Evolutionary conservation across 2,113 vertebrate genomes (phyloP).

Genomic region (Microcebus jonahi): DNA sequence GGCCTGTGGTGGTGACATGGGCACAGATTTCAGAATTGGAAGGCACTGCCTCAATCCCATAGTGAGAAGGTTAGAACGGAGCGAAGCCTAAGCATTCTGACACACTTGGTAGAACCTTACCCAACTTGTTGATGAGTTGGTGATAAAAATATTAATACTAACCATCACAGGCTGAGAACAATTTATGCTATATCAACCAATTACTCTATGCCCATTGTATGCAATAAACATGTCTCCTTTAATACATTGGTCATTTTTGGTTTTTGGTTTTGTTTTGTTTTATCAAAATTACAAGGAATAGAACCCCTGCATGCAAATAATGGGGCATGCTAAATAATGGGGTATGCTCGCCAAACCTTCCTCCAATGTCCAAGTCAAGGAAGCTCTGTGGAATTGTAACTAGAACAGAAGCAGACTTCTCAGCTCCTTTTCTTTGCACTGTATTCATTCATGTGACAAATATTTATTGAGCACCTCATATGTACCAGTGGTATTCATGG

Average conservation of each 20-base stretch:
- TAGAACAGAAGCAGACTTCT: neutral
- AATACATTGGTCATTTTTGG: neutral
- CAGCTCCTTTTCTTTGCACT: neutral
- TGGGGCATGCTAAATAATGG: neutral
- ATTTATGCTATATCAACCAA: neutral
- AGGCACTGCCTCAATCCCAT: neutral
- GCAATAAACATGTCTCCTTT: neutral
- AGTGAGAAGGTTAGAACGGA: neutral
- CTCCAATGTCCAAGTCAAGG: neutral
- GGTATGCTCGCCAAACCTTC: neutral
- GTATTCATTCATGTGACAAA: neutral
- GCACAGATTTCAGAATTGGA: neutral
- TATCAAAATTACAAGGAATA: slow-evolving; percentile 10
- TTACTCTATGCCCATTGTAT: neutral
- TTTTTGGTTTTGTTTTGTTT: neutral
- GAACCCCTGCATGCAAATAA: neutral
- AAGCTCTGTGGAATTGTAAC: neutral
- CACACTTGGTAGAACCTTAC: neutral
- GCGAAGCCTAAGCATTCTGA: neutral
- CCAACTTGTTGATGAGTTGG: neutral
- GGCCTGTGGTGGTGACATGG: neutral
- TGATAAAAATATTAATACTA: neutral
- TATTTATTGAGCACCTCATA: neutral
- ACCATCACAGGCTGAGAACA: neutral
- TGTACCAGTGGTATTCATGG: neutral